Conservation (phyloP, 2,113 vertebrate genomes). For the Microtus ochrogaster region DNA sequence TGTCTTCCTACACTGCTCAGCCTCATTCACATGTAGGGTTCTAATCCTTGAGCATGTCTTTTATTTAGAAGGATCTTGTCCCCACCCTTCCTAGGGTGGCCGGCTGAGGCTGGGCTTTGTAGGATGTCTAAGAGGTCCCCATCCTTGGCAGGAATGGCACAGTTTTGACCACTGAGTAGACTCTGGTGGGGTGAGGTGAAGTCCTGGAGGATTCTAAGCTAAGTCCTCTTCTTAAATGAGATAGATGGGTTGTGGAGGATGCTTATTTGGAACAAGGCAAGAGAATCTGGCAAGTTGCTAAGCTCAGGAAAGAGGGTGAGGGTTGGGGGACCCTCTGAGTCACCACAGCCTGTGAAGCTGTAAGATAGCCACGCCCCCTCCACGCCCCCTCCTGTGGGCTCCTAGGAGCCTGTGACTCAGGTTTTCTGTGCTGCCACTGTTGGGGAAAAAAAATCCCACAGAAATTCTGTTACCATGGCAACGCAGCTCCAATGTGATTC, state of each 20-base stretch:
- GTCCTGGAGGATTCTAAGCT: background rate
- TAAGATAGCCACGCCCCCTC: background rate
- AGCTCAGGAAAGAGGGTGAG: background rate
- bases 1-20: background rate
- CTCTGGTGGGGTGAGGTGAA: background rate
- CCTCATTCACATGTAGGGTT: background rate
- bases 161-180: background rate
- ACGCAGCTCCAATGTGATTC: slow-evolving; percentile 67
- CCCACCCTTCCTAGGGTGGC: background rate
- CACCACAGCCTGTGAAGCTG: background rate
- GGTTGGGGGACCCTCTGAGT: background rate
- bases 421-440: slow-evolving; percentile 60
- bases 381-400: background rate
- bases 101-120: background rate
- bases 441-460: slow-evolving; percentile 43
- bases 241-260: background rate
- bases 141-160: background rate
- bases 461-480: slow-evolving; percentile 78
- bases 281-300: background rate
- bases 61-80: background rate
- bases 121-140: background rate
- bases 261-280: background rate
- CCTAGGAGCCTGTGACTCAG: slow-evolving; percentile 62
- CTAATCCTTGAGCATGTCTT: background rate
- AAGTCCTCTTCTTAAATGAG: background rate